These are phyloP conservation scores for Microplitis deprimator DNA, from an alignment of 2,888 invertebrate species.

Conservation along the genomic window DNA sequence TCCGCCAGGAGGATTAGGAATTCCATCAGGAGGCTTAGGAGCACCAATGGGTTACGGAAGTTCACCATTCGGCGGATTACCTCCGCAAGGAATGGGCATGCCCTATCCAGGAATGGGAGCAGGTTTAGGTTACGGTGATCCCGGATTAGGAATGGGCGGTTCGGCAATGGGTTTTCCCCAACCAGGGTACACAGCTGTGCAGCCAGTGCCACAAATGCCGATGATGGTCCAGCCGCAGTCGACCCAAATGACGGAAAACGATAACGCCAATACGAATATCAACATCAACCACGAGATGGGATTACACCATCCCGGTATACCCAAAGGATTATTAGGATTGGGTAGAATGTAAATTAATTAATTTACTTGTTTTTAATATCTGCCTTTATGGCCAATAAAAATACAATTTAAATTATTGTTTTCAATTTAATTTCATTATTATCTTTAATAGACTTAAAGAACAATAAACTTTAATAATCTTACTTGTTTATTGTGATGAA, in stretches of 20 bases:
- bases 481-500: no score
- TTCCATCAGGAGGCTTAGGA: background rate
- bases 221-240: constrained; percentile 22
- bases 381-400: background rate
- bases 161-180: background rate
- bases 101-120: background rate
- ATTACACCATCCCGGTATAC: constrained; percentile 30
- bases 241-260: constrained; percentile 35
- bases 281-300: constrained; percentile 46
- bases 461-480: no score
- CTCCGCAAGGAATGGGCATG: background rate
- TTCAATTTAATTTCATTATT: no score
- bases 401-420: background rate
- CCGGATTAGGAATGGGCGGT: background rate
- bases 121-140: background rate
- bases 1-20: background rate
- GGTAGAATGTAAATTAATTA: constrained; percentile 16
- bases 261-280: constrained; percentile 46
- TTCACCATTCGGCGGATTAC: background rate
- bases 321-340: constrained; percentile 27
- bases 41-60: background rate
- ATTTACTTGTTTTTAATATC: background rate
- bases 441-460: no score
- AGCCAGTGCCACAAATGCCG: background rate
- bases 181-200: background rate